A percentile compares a stretch with the other conserved stretches of the same genome.
phyloP scores from a whole-genome alignment of 2,888 invertebrate species.

The Nineta flava region DNA sequence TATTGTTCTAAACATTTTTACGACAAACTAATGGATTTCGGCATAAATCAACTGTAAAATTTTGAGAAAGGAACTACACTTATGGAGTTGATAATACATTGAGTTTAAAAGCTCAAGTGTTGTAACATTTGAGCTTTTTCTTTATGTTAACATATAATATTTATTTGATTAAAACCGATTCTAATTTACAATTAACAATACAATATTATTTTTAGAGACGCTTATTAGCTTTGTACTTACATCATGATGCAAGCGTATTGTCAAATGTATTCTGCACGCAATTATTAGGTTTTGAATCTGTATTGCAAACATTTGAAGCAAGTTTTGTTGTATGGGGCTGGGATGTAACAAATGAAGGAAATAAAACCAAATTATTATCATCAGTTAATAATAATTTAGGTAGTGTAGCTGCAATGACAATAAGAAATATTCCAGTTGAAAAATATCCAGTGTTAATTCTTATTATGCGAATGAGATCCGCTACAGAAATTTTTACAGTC shows the following conservation, averaged over 20 bases:
- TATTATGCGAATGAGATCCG: constrained; percentile 74
- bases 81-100: too few species aligned
- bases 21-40: too few species aligned
- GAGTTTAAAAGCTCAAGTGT: too few species aligned
- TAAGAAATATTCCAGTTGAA: constrained; percentile 73
- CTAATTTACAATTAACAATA: too few species aligned
- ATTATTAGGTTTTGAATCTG: constrained; percentile 78
- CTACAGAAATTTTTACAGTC: constrained; percentile 80
- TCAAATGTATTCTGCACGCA: constrained; percentile 96
- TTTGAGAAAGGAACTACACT: too few species aligned
- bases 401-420: constrained; percentile 64
- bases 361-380: constrained; percentile 61
- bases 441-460: constrained; percentile 65
- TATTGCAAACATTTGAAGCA: constrained; percentile 72
- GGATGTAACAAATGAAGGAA: constrained; percentile 84
- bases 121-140: too few species aligned
- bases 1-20: too few species aligned
- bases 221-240: constrained; percentile 86
- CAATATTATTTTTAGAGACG: constrained; percentile 50
- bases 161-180: too few species aligned
- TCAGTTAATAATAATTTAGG: constrained; percentile 66
- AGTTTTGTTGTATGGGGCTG: constrained; percentile 94
- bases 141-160: too few species aligned
- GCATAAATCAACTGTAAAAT: too few species aligned
- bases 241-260: constrained; percentile 88